A percentile compares a stretch with the other conserved stretches of the same genome.
Conservation (phyloP, 2,797 vertebrate species). For the Loris lydekkerianus region DNA sequence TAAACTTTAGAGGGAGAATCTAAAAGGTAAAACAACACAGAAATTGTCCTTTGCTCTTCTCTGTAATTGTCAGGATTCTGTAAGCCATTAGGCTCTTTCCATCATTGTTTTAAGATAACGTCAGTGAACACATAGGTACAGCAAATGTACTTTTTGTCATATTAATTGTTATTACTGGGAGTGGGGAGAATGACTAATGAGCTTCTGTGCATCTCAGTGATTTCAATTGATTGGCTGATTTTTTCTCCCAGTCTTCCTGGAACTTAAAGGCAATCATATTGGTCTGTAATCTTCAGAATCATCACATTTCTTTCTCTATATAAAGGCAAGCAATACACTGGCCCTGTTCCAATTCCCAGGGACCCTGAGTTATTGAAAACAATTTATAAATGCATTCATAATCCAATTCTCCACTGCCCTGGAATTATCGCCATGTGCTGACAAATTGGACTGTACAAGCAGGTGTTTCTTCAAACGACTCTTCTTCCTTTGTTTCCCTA, state of each 20-base stretch:
- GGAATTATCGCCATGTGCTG: not conserved
- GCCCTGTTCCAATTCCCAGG: not conserved
- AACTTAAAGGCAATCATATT: conserved; percentile 24
- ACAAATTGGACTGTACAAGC: not conserved
- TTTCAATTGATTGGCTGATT: not conserved
- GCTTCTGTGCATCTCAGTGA: not conserved
- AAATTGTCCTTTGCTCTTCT: not conserved
- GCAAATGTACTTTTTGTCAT: conserved; percentile 8
- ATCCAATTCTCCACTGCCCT: not conserved
- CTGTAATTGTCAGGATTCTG: not conserved
- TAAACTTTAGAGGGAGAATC: conserved; percentile 15
- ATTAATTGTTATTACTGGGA: not conserved
- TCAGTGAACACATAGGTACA: not conserved
- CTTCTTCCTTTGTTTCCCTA: not conserved
- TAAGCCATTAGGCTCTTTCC: not conserved
- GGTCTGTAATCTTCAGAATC: conserved; percentile 7
- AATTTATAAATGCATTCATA: not conserved
- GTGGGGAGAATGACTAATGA: not conserved
- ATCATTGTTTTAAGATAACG: not conserved
- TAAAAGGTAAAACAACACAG: not conserved
- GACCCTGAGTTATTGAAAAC: not conserved
- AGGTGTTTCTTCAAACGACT: not conserved
- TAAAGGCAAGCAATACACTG: not conserved
- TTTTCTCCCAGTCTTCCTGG: not conserved
- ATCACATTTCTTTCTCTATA: not conserved